Evolutionary conservation across 2,113 vertebrate species (phyloP).

Genomic region (Bubalus kerabau): DNA sequence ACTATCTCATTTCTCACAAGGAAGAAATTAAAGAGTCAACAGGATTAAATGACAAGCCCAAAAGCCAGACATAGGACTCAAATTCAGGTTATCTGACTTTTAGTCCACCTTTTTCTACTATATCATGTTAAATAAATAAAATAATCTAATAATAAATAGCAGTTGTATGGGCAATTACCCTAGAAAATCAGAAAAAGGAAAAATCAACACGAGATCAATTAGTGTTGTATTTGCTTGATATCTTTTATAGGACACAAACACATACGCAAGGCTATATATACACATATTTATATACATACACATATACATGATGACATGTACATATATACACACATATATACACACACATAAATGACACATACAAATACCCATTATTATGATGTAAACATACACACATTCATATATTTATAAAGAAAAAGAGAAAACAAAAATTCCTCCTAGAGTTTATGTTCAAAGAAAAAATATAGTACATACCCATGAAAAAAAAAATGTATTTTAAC

Average conservation of each 20-base stretch:
- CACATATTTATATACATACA: background rate
- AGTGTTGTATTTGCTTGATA: background rate
- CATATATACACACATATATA: fast-evolving
- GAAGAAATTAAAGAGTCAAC: background rate
- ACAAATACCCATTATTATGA: background rate
- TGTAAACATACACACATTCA: background rate
- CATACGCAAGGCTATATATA: background rate
- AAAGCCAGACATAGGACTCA: background rate
- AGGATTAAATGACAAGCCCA: background rate
- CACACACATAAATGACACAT: background rate
- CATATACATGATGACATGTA: background rate
- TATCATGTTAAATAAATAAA: background rate
- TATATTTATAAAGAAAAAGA: background rate
- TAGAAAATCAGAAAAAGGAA: background rate
- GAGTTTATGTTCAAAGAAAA: background rate
- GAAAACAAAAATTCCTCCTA: background rate
- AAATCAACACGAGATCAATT: background rate
- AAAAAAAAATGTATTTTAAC: background rate
- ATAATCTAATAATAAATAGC: background rate
- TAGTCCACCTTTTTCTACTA: background rate
- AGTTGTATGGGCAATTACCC: background rate
- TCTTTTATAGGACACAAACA: background rate
- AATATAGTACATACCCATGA: background rate
- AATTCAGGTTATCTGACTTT: background rate
- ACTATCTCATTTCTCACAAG: background rate